phyloP scores from a whole-genome alignment of 2,888 invertebrate species.

The Troides helena region DNA sequence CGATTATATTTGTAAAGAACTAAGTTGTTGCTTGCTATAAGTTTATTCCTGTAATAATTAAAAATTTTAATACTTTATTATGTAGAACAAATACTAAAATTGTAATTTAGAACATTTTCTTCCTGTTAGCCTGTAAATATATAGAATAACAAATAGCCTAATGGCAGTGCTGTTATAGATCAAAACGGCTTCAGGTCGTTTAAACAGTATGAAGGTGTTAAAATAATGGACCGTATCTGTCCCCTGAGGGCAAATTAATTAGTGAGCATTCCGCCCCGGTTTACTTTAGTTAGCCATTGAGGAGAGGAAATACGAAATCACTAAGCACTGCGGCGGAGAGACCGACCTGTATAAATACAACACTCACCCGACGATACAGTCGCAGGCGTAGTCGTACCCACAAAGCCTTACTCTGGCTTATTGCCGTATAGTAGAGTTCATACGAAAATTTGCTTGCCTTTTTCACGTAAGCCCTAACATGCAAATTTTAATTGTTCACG shows the following conservation, averaged over 20 bases:
- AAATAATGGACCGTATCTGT: constrained; percentile 19
- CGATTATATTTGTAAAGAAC: no score
- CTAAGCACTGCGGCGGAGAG: constrained; percentile 42
- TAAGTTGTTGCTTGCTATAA: no score
- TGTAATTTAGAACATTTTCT: no score
- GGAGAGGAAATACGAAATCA: constrained; percentile 36
- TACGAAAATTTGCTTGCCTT: constrained; percentile 27
- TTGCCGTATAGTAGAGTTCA: constrained; percentile 25
- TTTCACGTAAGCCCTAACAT: constrained; percentile 23
- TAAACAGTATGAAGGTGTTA: constrained; percentile 22
- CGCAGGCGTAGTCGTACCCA: constrained; percentile 24
- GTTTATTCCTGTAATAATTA: no score
- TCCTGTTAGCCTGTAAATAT: background rate
- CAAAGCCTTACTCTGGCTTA: constrained; percentile 20
- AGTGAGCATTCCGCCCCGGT: constrained; percentile 30
- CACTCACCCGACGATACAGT: constrained; percentile 31
- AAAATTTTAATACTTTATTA: no score
- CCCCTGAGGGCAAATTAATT: constrained; percentile 33
- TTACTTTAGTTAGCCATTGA: constrained; percentile 32
- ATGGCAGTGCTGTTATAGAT: constrained; percentile 13
- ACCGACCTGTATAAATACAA: constrained; percentile 35
- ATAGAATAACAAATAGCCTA: background rate
- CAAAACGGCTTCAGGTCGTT: constrained; percentile 19
- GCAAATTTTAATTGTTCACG: constrained; percentile 25
- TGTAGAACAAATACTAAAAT: no score